Percentiles rank a stretch among this genome's conserved stretches.
Conservation (phyloP, 2,888 invertebrate genomes). For the Melieria crassipennis region DNA sequence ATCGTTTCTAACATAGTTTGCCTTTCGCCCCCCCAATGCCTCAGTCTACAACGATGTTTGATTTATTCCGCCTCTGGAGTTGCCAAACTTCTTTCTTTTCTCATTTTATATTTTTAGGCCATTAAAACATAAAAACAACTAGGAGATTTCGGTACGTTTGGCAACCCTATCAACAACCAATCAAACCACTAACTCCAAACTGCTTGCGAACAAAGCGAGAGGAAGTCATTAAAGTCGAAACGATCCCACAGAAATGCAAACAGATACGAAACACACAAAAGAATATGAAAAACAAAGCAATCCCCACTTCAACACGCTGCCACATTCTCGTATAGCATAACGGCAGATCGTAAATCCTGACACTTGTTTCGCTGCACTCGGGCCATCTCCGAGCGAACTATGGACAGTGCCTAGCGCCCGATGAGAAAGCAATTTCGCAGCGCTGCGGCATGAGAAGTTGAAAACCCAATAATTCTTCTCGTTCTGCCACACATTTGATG, state of each 20-base stretch:
- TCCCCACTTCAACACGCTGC: constrained; percentile 44
- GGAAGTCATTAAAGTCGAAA: constrained; percentile 47
- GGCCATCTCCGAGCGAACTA: constrained; percentile 1
- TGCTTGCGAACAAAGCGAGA: constrained; percentile 32
- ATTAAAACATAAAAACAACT: background rate
- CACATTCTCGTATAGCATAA: constrained; percentile 45
- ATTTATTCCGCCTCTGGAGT: constrained; percentile 28
- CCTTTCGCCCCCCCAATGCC: constrained; percentile 6
- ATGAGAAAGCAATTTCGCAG: constrained; percentile 14
- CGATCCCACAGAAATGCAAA: constrained; percentile 10
- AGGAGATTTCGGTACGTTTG: background rate
- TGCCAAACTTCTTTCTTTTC: too few species aligned
- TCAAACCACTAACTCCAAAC: background rate
- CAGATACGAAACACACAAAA: background rate
- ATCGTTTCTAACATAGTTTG: too few species aligned
- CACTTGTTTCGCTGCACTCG: constrained; percentile 50
- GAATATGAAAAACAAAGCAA: constrained; percentile 10
- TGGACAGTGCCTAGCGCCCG: constrained; percentile 9
- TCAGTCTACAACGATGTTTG: constrained; percentile 32
- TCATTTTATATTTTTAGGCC: too few species aligned
- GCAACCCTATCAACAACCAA: constrained; percentile 7
- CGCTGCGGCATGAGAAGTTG: background rate
- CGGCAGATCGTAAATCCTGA: constrained; percentile 49
- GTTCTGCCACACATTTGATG: constrained; percentile 24
- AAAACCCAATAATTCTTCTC: constrained; percentile 17